phyloP scores from a whole-genome alignment of 2,797 vertebrate genomes.

The Alfaro cultratus region DNA sequence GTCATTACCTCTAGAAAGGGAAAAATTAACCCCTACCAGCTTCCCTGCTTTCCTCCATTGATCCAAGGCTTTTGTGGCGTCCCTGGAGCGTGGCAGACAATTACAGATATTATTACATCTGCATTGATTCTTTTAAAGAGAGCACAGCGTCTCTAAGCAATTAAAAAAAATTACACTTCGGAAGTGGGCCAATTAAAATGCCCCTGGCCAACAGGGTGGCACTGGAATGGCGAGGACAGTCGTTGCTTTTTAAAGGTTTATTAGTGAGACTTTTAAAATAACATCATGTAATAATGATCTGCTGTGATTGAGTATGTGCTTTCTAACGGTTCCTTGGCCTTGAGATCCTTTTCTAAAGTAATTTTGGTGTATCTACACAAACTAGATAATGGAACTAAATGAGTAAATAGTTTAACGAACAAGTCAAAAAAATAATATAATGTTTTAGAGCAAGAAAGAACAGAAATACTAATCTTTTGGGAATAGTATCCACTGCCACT shows the following conservation, averaged over 20 bases:
- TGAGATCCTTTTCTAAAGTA: not conserved
- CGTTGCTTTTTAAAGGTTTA: conserved; percentile 36
- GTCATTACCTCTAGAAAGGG: conserved; percentile 84
- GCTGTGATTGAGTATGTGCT: not conserved
- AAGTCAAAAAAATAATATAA: not conserved
- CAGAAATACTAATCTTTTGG: not conserved
- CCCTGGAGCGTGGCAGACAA: conserved; percentile 86
- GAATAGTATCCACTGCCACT: not conserved
- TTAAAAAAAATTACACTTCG: conserved; percentile 88
- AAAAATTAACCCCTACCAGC: conserved; percentile 85
- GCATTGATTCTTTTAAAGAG: conserved; percentile 85
- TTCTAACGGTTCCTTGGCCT: not conserved
- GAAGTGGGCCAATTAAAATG: conserved; percentile 88
- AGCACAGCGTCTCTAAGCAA: conserved; percentile 84
- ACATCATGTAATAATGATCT: not conserved
- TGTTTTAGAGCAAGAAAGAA: not conserved
- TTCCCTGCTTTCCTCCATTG: conserved; percentile 83
- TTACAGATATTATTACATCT: conserved; percentile 91
- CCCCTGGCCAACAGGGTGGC: conserved; percentile 74
- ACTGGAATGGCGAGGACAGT: conserved; percentile 48
- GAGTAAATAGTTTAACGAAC: not conserved
- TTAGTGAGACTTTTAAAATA: conserved; percentile 2
- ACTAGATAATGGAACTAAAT: not conserved
- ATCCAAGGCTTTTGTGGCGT: conserved; percentile 84
- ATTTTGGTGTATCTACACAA: not conserved